Evolutionary conservation across 2,888 invertebrate species (phyloP).

Genomic region (Spisula solida): DNA sequence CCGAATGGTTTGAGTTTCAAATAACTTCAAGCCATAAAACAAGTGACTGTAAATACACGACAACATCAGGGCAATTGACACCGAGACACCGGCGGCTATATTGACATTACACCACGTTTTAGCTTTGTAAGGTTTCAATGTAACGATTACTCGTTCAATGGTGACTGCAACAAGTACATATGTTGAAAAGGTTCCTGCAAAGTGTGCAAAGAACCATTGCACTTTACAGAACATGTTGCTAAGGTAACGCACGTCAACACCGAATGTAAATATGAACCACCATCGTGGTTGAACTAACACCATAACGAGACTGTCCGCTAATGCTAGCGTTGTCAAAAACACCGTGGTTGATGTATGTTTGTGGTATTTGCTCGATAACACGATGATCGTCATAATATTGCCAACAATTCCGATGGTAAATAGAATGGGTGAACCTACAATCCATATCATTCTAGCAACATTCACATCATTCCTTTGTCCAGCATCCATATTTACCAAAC

Average conservation of each 20-base stretch:
- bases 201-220: constrained; percentile 28
- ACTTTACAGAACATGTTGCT: constrained; percentile 23
- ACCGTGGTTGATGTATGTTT: constrained; percentile 23
- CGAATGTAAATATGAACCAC: constrained; percentile 36
- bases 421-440: constrained; percentile 23
- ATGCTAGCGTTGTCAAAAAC: constrained; percentile 10
- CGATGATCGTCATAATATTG: constrained; percentile 33
- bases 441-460: constrained; percentile 22
- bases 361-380: not conserved
- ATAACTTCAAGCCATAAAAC: constrained; percentile 7
- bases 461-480: not conserved
- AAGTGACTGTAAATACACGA: not conserved
- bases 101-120: constrained; percentile 10
- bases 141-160: constrained; percentile 29
- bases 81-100: not conserved
- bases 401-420: constrained; percentile 20
- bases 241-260: constrained; percentile 11
- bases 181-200: not conserved
- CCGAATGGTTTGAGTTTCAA: no score
- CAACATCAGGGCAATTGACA: not conserved
- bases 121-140: not conserved
- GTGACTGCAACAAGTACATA: not conserved
- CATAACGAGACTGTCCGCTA: constrained; percentile 18
- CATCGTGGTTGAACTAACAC: constrained; percentile 20
- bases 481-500: constrained; percentile 7